phyloP scores from a whole-genome alignment of 2,113 vertebrate species.

The Aix galericulata region DNA sequence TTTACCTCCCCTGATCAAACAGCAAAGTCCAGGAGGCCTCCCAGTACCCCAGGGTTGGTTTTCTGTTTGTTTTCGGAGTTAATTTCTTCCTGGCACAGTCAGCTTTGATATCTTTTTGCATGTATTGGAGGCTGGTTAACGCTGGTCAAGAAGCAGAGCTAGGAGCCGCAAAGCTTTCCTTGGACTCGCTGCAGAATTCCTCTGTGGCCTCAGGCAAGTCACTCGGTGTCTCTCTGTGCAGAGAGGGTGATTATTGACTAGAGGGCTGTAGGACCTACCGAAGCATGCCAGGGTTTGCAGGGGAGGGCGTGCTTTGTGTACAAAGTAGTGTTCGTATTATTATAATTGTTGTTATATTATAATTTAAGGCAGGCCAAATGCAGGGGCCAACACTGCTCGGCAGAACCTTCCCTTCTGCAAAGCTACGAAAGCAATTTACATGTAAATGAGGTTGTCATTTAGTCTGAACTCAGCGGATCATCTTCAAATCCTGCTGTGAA shows the following conservation, averaged over 20 bases:
- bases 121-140: conserved; percentile 44
- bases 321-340: conserved; percentile 62
- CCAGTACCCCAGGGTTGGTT: not conserved
- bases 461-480: conserved; percentile 68
- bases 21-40: conserved; percentile 34
- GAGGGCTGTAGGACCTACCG: conserved; percentile 54
- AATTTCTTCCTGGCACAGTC: conserved; percentile 41
- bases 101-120: conserved; percentile 56
- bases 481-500: conserved; percentile 62
- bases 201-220: conserved; percentile 64
- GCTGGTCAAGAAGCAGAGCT: conserved; percentile 62
- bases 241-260: conserved; percentile 60
- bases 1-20: conserved; percentile 52
- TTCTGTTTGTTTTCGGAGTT: conserved; percentile 52
- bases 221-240: conserved; percentile 52
- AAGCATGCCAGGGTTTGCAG: conserved; percentile 66
- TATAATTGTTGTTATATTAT: conserved; percentile 70
- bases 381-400: conserved; percentile 38
- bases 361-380: conserved; percentile 66
- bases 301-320: conserved; percentile 68
- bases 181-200: conserved; percentile 59
- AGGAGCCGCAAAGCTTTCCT: conserved; percentile 57
- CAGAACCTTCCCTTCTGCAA: conserved; percentile 65
- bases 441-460: conserved; percentile 71
- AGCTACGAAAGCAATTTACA: conserved; percentile 69